Base-by-base conservation (phyloP, 2,797 vertebrate species). In the Hoplostethus mediterraneus region DNA sequence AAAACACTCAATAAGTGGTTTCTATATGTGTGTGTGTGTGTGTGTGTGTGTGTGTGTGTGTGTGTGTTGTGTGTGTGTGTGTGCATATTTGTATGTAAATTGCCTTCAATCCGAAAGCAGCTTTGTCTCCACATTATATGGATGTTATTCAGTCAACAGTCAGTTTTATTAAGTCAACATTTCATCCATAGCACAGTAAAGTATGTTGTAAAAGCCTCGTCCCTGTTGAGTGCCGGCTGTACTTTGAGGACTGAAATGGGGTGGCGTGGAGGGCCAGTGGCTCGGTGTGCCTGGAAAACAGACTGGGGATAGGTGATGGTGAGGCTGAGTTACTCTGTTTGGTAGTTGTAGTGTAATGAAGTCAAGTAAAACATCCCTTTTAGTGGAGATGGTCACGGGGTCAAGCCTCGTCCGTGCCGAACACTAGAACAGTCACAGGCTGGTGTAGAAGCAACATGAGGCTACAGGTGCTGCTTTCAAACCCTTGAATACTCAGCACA, bases 381-480 rank as follows among this genome's bases (percentile, higher is more conserved):
- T 80, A 82, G 85, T 54, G 51, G 75, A 90, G 78, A 78, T 17
- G 73, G 67, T 79, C 68, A 65, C 45, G 75, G 66, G 47, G 73
- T 77, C 63, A 62, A 74, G 54, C 13, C 45, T 58, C 25, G 33
- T 53, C 55, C 36, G 56, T 63, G 62, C 66, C 75, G 77, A 71
- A 79, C 12, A 28, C 64, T 86, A 12, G 87, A 90, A 87, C 81
- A 88, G 88, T 89, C 81, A 89, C 52, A 7, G 47, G 25, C 61
- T 57, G 64, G 73, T 62, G 77, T 70, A 63, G 80, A 65, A 65
- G 49, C 21, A 68, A 64, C 74, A 17, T 59, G 65, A 67, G 25
- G 57, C 53, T 36, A 45, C 53, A 30, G 76, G 71, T 28, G 73
- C 77, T 68, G 44, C 80, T 87, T 84, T 83, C 75, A 74, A 67